Percentiles rank a stretch among this genome's conserved stretches.
phyloP scores from a whole-genome alignment of 92 coral and sea anemone species.

The Palythoa caribaeorum region DNA sequence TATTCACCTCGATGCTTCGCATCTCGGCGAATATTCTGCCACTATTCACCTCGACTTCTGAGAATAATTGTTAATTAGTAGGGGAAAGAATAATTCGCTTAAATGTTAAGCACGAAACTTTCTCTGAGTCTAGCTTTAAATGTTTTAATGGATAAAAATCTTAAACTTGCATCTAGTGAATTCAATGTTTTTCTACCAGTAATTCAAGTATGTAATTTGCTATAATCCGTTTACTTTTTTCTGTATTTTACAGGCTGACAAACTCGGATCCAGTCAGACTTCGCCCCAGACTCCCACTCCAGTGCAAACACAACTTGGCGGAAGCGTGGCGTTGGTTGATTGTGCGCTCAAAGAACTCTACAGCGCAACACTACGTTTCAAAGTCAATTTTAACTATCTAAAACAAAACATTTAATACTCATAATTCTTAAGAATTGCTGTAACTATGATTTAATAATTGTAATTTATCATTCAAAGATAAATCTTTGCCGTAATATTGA shows the following conservation, averaged over 20 bases:
- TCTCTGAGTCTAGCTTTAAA: no score
- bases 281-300: neutral
- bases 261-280: neutral
- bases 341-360: conserved; percentile 13
- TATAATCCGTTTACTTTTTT: neutral
- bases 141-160: no score
- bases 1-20: no score
- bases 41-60: no score
- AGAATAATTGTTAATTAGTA: no score
- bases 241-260: neutral
- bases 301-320: neutral
- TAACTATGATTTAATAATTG: neutral
- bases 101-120: no score
- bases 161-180: no score
- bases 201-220: neutral
- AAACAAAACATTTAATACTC: conserved; percentile 3
- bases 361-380: neutral
- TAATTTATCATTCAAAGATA: neutral
- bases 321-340: conserved; percentile 3
- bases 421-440: neutral
- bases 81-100: no score
- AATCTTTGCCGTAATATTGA: no score
- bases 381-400: conserved; percentile 12
- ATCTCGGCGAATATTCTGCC: no score
- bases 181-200: neutral